Conservation (phyloP, 2,797 vertebrate genomes). For the Dicrostonyx torquatus region DNA sequence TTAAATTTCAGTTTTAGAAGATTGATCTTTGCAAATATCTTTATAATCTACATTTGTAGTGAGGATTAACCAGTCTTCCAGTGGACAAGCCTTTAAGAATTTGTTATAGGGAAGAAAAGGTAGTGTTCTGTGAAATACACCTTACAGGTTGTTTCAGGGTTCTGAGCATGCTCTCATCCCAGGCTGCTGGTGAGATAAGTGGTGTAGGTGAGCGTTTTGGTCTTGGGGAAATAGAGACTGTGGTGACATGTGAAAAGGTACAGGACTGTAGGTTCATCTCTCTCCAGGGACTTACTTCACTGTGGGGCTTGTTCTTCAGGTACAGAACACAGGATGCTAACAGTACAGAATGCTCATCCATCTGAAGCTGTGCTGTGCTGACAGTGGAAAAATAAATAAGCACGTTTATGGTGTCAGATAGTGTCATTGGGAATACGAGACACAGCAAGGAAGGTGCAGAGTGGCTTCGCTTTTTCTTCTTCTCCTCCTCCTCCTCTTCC, state of each 20-base stretch:
- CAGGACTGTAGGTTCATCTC: background rate
- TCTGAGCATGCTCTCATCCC: background rate
- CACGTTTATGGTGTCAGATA: background rate
- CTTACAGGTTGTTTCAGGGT: background rate
- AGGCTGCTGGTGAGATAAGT: background rate
- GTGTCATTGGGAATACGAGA: background rate
- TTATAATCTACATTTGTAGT: background rate
- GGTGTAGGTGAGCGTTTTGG: background rate
- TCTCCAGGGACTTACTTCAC: background rate
- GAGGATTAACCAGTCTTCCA: background rate
- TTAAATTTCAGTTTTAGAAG: background rate
- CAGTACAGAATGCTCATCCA: background rate
- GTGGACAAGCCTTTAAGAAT: constrained; percentile 20
- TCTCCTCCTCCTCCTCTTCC: too few species aligned
- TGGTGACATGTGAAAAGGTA: background rate
- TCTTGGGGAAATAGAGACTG: background rate
- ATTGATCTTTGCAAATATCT: background rate
- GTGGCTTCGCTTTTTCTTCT: background rate
- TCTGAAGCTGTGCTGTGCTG: background rate
- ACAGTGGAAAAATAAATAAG: background rate
- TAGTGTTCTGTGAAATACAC: background rate
- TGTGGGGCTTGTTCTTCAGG: background rate
- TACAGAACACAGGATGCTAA: background rate
- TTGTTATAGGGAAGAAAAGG: constrained; percentile 34
- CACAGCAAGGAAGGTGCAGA: background rate